Evolutionary conservation across 2,113 vertebrate species (phyloP), one percentile per base, ranked within the genome.

Genomic region (Piprites chloris): DNA sequence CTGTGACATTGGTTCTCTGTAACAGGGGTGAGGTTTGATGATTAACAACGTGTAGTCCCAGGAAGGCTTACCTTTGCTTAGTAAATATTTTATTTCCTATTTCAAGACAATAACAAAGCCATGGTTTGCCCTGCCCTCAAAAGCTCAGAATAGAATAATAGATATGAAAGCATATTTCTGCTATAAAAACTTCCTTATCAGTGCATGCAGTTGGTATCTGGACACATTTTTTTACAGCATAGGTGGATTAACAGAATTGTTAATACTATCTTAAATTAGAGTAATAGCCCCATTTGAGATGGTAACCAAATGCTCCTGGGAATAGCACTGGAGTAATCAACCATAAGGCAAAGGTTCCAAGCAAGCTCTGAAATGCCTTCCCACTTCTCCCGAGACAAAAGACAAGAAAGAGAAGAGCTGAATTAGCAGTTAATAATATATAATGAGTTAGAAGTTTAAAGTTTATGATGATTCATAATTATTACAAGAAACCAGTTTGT

Each of bases 1-100:
- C 61, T 41, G 14, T 55, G 76, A 56, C 37, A 27, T n/a, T 62
- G 59, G 2, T 74, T 56, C 35, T 28, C 53, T 18, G 24, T 37
- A 90, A 56, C 24, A 61, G 88, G 41, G 39, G 74, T 44, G 78
- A 87, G 32, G 52, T 47, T 77, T 76, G 84, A 33, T 78, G 72
- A 80, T 41, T 84, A 91, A 88, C 19, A 67, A 7, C 1, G 0
- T 41, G 17, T 35, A 33, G 35, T 80, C 47, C 44, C 23, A 71
- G 80, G 72, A 90, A 90, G 32, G 18, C 23, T 75, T 83, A 63
- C 55, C 65, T 91, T 91, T 95, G 72, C 47, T 78, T 82, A 44
- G 92, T 75, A 89, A 96, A 93, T 84, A 93, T 89, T 93, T 12
- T 78, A 88, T 78, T 95, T 95, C 83, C 76, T 83, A 59, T 90